These are phyloP conservation scores for Gracilinanus agilis DNA, from an alignment of 2,113 vertebrate genomes.

Conservation along the genomic window DNA sequence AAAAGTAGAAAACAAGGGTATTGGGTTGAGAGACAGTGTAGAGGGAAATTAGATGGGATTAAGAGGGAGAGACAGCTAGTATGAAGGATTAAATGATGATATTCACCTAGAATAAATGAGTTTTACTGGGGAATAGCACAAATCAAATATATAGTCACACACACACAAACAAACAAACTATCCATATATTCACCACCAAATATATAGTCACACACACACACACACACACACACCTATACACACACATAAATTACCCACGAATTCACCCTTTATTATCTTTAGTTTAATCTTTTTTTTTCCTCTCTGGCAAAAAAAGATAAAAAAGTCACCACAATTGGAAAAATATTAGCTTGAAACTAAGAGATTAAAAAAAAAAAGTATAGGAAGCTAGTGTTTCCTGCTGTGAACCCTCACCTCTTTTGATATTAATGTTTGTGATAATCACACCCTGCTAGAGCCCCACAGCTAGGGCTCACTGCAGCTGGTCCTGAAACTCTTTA, in stretches of 20 bases:
- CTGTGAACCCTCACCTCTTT: slow-evolving; percentile 70
- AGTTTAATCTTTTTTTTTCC: background rate
- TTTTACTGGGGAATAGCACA: slow-evolving; percentile 1
- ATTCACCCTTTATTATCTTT: background rate
- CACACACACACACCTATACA: background rate
- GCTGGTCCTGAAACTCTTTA: slow-evolving; percentile 47
- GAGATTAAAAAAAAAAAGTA: slow-evolving; percentile 71
- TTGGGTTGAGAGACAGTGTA: background rate
- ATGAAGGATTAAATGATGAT: background rate
- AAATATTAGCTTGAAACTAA: slow-evolving; percentile 45
- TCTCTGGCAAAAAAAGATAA: background rate
- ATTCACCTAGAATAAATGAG: slow-evolving; percentile 55
- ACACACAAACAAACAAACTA: too few relatives aligned
- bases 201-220: background rate
- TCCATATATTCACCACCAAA: too few relatives aligned
- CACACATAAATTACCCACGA: background rate
- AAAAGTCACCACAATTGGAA: slow-evolving; percentile 16
- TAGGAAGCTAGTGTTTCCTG: slow-evolving; percentile 71
- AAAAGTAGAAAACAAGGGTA: background rate
- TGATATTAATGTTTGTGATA: slow-evolving; percentile 74
- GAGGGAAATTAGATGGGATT: background rate
- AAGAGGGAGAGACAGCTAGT: background rate
- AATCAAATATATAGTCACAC: too few relatives aligned
- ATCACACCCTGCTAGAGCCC: slow-evolving; percentile 63
- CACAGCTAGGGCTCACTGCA: slow-evolving; percentile 59